These are phyloP conservation scores for Rhinoderma darwinii DNA, from an alignment of 2,113 vertebrate genomes.

Conservation along the genomic window DNA sequence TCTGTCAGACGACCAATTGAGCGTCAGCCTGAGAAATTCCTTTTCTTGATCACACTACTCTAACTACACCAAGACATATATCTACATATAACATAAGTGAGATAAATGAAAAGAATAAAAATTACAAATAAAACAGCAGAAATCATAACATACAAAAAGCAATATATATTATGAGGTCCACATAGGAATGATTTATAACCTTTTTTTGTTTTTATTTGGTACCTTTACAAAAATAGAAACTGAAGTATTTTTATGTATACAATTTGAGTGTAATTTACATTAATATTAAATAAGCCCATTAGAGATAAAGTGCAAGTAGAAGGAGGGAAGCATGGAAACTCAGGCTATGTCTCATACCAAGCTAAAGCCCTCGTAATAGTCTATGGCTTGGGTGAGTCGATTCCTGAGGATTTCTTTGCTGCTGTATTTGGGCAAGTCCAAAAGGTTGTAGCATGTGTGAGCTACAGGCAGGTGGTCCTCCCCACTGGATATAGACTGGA, in stretches of 20 bases:
- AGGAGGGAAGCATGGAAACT: background rate
- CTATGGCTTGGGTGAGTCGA: constrained; percentile 88
- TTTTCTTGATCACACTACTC: background rate
- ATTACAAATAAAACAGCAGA: background rate
- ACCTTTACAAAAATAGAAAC: constrained; percentile 76
- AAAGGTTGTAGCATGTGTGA: constrained; percentile 97
- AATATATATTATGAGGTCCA: background rate
- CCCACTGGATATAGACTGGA: constrained; percentile 88
- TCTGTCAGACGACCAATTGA: background rate
- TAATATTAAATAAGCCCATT: constrained; percentile 1
- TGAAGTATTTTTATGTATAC: background rate
- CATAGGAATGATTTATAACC: background rate
- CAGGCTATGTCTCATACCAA: constrained; percentile 79
- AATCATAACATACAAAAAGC: background rate
- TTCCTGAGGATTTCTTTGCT: constrained; percentile 85
- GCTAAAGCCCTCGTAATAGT: constrained; percentile 97
- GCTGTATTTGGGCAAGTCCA: constrained; percentile 95
- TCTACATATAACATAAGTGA: constrained; percentile 16
- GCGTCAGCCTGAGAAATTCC: background rate
- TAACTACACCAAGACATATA: background rate
- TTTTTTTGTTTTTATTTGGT: constrained; percentile 43
- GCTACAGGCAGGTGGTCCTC: constrained; percentile 93
- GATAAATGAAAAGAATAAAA: background rate
- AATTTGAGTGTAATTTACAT: constrained; percentile 50
- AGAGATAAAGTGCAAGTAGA: constrained; percentile 50